Evolutionary conservation across 2,113 vertebrate species (phyloP), one percentile per base, ranked within the genome.

Genomic region (Pterophyllum scalare): DNA sequence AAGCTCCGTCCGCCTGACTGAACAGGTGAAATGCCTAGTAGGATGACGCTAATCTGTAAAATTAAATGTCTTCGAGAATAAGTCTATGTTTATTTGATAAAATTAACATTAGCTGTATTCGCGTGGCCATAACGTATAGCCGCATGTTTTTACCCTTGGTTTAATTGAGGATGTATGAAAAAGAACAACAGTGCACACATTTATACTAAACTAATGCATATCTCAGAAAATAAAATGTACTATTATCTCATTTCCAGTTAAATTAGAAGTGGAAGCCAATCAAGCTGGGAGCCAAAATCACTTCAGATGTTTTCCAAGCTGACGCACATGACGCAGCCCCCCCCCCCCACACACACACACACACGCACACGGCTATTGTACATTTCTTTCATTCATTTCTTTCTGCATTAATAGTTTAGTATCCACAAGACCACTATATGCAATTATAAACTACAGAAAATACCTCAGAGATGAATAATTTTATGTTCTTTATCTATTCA

Each of bases 21-120:
- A 92, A 87, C 92, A 91, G 91, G 92, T 93, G 90, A 93, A 94
- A 91, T 91, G 89, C 89, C 85, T 15, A 61, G 61, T 62, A 84
- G 33, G 84, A 52, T 49, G 80, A 90, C 80, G 86, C 86, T 72
- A 72, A 15, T 91, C 82, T 90, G 79, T 17, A 58, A 8, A 92
- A 79, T 89, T 17, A 62, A 67, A 84, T 57, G 31, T 60, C 56
- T 64, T 24, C 75, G 3, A 59, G 19, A 80, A 10, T 2, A 13
- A 76, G 7, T 40, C 11, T 62, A 5, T 57, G 33, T 62, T 65
- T 59, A 12, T 58, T 43, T 56, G 20, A n/a, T 38, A 22, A n/a
- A 61, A 33, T 35, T 33, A 12, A 52, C 13, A 22, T 24, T 14
- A 52, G 19, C 40, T 35, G n/a, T 5, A 24, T 35, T 78, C 10